Evolutionary conservation across 2,888 invertebrate genomes (phyloP), one percentile per base, ranked within the genome.

Genomic region (Cantharis rufa): DNA sequence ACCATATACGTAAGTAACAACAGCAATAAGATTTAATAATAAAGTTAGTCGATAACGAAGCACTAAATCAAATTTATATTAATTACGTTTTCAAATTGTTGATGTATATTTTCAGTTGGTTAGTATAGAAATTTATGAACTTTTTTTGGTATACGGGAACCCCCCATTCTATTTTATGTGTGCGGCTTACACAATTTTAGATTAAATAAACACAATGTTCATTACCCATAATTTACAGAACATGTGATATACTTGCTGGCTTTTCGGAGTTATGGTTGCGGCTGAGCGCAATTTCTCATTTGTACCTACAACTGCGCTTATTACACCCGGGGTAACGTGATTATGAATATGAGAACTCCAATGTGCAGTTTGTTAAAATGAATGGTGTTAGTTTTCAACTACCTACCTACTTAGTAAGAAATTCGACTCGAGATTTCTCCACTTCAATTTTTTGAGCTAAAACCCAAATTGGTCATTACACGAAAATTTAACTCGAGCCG

Each of bases 171-270:
- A 83, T 85, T 86, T 84, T 83, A 83, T 81, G 83, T 82, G 79
- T 83, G 81, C 75, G 80, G 83, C 84, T 84, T 84, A 84, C 86
- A 83, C 48, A 48, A 48, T 86, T 86, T 86, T 84, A 85, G 85
- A 86, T 86, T 86, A 86, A 86, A 87, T 87, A 88, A 87, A 87
- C 86, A 86, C 85, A 86, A 86, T 86, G 86, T 87, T 87, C 86
- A 87, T 87, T 86, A 84, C 84, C 82, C 86, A 86, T 87, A 87
- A 86, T 85, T 88, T 85, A 87, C 82, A 79, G 82, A 83, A 83
- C 82, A 82, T 82, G 86, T 86, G 86, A 87, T 87, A 86, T 86
- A 87, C 84, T 86, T 84, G 84, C 85, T 83, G 83, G 84, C 84
- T 80, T 84, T 79, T 83, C 81, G 80, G 85, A 87, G 85, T 87